phyloP scores from a whole-genome alignment of 2,797 vertebrate genomes.

The Nothura maculosa region DNA sequence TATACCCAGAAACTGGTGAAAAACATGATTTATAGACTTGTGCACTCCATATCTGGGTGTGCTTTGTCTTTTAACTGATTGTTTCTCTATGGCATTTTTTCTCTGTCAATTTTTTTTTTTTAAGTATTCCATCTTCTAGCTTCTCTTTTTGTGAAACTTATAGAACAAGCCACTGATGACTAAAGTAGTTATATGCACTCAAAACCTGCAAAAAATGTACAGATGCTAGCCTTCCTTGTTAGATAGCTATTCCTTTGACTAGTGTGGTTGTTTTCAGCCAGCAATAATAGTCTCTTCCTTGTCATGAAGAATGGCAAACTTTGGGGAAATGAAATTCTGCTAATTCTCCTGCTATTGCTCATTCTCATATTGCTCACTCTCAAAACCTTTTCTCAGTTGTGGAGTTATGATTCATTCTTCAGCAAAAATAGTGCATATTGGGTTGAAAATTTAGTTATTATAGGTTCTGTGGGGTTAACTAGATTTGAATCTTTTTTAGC shows the following conservation, averaged over 20 bases:
- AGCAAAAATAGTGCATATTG: neutral
- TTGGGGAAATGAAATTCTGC: neutral
- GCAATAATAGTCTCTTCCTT: accelerated
- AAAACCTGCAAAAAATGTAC: neutral
- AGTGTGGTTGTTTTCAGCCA: neutral
- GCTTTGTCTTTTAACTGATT: neutral
- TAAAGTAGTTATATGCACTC: neutral
- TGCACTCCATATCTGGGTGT: neutral
- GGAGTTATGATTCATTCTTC: neutral
- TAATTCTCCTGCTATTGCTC: neutral
- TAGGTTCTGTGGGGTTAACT: neutral
- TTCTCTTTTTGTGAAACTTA: neutral
- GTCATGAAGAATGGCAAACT: neutral
- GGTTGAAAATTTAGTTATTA: neutral
- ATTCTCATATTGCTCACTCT: neutral
- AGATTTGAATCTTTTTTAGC: neutral
- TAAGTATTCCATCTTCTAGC: neutral
- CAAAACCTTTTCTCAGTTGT: neutral
- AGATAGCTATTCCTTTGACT: neutral
- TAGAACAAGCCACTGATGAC: neutral
- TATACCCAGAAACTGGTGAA: neutral
- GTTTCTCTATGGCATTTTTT: neutral
- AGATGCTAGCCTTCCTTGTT: too few relatives aligned
- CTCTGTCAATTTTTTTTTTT: neutral
- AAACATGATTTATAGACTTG: neutral